A percentile compares a stretch with the other conserved stretches of the same genome.
Conservation (phyloP, 2,113 vertebrate genomes). For the Condylura cristata region DNA sequence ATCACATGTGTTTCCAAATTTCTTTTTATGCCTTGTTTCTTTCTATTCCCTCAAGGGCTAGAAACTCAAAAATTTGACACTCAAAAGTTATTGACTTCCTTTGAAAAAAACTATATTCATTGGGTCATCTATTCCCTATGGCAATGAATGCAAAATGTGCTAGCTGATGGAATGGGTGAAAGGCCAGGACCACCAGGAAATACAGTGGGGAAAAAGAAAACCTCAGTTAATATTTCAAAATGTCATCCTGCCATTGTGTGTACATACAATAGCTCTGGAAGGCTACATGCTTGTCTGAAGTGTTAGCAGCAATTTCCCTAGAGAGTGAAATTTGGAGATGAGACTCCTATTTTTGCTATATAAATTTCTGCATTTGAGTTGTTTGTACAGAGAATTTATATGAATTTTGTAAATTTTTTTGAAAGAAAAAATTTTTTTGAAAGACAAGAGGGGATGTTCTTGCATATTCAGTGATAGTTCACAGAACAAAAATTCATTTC, state of each 20-base stretch:
- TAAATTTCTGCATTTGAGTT: background rate
- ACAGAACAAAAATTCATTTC: background rate
- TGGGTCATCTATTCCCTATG: conserved; percentile 9
- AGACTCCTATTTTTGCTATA: background rate
- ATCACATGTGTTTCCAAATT: background rate
- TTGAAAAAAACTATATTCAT: background rate
- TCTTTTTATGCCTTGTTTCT: background rate
- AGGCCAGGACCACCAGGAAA: conserved; percentile 49
- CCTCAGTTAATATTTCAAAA: conserved; percentile 32
- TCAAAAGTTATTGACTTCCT: background rate
- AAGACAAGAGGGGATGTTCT: background rate
- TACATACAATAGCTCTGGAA: background rate
- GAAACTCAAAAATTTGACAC: conserved; percentile 41
- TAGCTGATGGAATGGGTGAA: conserved; percentile 1
- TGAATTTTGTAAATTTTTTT: conserved; percentile 1
- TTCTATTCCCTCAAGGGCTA: background rate
- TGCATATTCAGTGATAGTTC: background rate
- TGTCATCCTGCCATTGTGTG: background rate
- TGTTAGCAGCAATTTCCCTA: background rate
- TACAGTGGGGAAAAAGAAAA: background rate
- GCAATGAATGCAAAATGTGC: background rate
- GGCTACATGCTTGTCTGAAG: background rate
- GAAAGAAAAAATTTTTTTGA: background rate
- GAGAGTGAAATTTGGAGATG: background rate
- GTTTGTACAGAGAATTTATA: background rate